phyloP scores from a whole-genome alignment of 2,113 vertebrate species.

The Thamnaconus septentrionalis region DNA sequence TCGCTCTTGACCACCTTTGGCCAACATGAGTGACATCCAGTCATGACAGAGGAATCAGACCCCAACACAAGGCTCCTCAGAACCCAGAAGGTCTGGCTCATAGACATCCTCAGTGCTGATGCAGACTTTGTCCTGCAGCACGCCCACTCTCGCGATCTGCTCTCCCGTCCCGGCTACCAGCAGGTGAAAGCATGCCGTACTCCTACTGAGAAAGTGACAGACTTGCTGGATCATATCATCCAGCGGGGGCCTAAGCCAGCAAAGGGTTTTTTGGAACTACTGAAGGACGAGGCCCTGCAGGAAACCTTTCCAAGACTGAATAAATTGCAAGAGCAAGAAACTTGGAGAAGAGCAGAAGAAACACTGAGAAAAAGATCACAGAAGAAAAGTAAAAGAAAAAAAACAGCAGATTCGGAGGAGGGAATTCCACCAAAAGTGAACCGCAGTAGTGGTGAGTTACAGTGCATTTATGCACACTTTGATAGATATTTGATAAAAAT shows the following conservation, averaged over 20 bases:
- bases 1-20: neutral
- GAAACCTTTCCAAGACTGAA: slow-evolving; percentile 67
- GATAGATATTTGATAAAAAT: no score
- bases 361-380: slow-evolving; percentile 10
- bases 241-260: slow-evolving; percentile 46
- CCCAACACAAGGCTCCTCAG: slow-evolving; percentile 50
- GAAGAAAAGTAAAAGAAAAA: slow-evolving; percentile 12
- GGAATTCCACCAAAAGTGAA: slow-evolving; percentile 25
- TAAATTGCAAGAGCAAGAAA: slow-evolving; percentile 36
- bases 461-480: neutral
- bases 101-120: slow-evolving; percentile 66
- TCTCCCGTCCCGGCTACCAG: slow-evolving; percentile 60
- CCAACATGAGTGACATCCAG: slow-evolving; percentile 6
- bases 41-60: slow-evolving; percentile 51
- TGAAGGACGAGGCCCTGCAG: slow-evolving; percentile 49
- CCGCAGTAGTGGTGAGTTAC: slow-evolving; percentile 39
- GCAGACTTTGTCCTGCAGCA: slow-evolving; percentile 72
- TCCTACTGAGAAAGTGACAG: slow-evolving; percentile 61
- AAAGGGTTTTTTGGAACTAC: slow-evolving; percentile 53
- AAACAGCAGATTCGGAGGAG: slow-evolving; percentile 4
- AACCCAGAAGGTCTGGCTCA: slow-evolving; percentile 54
- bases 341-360: neutral
- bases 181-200: slow-evolving; percentile 49
- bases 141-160: slow-evolving; percentile 58
- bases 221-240: slow-evolving; percentile 72